Conservation (phyloP, 2,888 invertebrate species). For the Mythimna albipuncta region DNA sequence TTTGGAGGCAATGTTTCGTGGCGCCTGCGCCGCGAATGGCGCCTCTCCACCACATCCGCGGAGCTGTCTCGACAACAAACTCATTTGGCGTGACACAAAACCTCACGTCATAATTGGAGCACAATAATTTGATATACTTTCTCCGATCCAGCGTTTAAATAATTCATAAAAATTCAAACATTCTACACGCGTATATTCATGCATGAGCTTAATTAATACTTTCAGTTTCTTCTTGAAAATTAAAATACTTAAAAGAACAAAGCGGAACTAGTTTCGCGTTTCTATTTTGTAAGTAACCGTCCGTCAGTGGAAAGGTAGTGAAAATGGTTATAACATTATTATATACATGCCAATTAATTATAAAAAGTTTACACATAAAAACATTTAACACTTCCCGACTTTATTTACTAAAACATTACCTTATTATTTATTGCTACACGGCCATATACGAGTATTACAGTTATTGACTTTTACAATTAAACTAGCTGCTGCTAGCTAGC, state of each 20-base stretch:
- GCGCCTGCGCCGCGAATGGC: constrained; percentile 45
- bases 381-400: constrained; percentile 19
- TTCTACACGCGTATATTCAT: constrained; percentile 67
- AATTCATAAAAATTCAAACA: constrained; percentile 81
- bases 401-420: constrained; percentile 12
- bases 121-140: constrained; percentile 87
- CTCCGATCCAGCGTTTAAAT: constrained; percentile 78
- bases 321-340: constrained; percentile 42
- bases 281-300: constrained; percentile 42
- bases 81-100: constrained; percentile 77
- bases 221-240: constrained; percentile 78
- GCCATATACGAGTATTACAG: neutral
- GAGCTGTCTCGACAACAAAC: constrained; percentile 64
- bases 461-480: neutral
- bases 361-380: constrained; percentile 29
- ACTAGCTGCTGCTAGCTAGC: neutral
- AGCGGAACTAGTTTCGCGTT: constrained; percentile 62
- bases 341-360: constrained; percentile 45
- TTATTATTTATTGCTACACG: neutral
- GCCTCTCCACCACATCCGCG: constrained; percentile 61
- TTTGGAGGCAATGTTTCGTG: constrained; percentile 13
- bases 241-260: constrained; percentile 70
- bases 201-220: constrained; percentile 78
- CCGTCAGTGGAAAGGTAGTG: constrained; percentile 34
- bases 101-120: constrained; percentile 85